phyloP scores from a whole-genome alignment of 2,888 invertebrate species.

The Drosophila formosana region DNA sequence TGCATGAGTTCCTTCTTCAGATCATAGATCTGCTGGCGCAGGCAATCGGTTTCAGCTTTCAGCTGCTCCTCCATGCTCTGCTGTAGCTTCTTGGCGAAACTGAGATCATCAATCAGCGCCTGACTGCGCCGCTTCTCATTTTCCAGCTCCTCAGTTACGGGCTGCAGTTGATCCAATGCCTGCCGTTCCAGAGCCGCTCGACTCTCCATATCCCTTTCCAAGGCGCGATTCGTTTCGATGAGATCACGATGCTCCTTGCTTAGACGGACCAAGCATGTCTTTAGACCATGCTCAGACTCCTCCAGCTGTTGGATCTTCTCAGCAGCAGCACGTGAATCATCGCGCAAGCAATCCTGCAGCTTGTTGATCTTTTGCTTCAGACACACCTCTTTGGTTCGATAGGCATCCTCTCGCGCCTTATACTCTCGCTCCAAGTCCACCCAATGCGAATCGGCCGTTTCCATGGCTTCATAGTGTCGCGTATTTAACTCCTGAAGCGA shows the following conservation, averaged over 20 bases:
- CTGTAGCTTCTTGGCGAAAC: slow-evolving; percentile 85
- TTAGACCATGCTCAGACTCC: slow-evolving; percentile 87
- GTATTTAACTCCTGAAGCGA: slow-evolving; percentile 87
- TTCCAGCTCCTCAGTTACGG: slow-evolving; percentile 80
- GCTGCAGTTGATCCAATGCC: slow-evolving; percentile 85
- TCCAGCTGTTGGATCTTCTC: slow-evolving; percentile 87
- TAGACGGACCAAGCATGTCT: slow-evolving; percentile 86
- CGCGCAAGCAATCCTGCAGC: slow-evolving; percentile 86
- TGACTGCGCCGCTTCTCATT: slow-evolving; percentile 79
- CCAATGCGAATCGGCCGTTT: slow-evolving; percentile 90
- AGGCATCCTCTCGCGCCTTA: slow-evolving; percentile 87
- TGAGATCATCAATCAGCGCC: slow-evolving; percentile 86
- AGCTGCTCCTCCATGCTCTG: slow-evolving; percentile 86
- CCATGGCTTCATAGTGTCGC: slow-evolving; percentile 89
- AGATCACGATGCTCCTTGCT: slow-evolving; percentile 87
- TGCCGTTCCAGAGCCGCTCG: slow-evolving; percentile 86
- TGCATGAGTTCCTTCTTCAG: slow-evolving; percentile 87
- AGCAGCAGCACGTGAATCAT: slow-evolving; percentile 86
- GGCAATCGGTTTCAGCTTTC: slow-evolving; percentile 86
- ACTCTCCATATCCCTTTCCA: slow-evolving; percentile 86
- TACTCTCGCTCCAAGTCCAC: slow-evolving; percentile 89
- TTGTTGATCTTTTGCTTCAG: slow-evolving; percentile 87
- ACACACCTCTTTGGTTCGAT: slow-evolving; percentile 85
- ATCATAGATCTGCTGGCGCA: slow-evolving; percentile 86
- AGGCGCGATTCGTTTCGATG: slow-evolving; percentile 85